Conservation (phyloP, 2,113 vertebrate species). For the Camelus dromedarius region DNA sequence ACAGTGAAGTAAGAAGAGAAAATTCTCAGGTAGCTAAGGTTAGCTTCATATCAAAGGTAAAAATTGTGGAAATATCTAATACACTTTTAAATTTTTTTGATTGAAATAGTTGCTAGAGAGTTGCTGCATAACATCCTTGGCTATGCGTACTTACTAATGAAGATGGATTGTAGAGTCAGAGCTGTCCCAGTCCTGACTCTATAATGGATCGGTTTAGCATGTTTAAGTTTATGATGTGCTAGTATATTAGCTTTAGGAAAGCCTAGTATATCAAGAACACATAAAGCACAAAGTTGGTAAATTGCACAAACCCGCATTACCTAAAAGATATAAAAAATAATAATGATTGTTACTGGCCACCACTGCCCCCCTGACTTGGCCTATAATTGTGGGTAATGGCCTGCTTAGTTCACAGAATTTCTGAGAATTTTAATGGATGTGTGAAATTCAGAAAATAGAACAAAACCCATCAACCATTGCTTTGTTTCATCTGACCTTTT, state of each 20-base stretch:
- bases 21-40: not conserved
- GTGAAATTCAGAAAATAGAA: not conserved
- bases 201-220: not conserved
- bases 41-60: not conserved
- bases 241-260: constrained; percentile 1
- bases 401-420: not conserved
- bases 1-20: constrained; percentile 11
- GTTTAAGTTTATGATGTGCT: not conserved
- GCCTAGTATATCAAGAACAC: not conserved
- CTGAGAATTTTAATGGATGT: not conserved
- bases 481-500: not conserved
- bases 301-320: not conserved
- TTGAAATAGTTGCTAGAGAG: not conserved
- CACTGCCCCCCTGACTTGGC: not conserved
- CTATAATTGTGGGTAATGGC: not conserved
- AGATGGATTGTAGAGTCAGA: not conserved
- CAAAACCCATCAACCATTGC: not conserved
- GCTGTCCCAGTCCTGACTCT: not conserved
- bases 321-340: not conserved
- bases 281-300: not conserved
- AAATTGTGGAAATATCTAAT: not conserved
- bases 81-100: not conserved
- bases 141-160: not conserved
- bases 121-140: not conserved
- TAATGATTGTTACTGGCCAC: not conserved